Evolutionary conservation across 1,140 invertebrate genomes (phyloP).

Genomic region (Drosophila sp.): DNA sequence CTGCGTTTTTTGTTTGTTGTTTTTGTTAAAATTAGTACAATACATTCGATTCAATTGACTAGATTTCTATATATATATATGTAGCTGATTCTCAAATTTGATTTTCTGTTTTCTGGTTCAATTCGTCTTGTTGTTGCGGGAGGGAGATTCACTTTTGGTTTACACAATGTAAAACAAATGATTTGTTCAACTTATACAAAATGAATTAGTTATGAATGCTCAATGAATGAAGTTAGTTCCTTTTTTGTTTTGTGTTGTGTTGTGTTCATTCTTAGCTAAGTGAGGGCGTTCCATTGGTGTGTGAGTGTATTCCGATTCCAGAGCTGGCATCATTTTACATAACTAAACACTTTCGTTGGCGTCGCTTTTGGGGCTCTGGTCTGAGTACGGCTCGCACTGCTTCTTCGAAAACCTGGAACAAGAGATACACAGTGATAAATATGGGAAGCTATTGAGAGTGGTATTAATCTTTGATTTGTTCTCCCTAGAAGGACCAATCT

Average conservation of each 20-base stretch:
- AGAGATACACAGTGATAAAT: no score
- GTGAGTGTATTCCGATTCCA: constrained; percentile 27
- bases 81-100: constrained; percentile 63
- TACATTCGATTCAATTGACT: constrained; percentile 81
- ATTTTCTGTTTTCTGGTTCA: constrained; percentile 43
- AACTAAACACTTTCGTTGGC: constrained; percentile 95
- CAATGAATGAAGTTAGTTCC: constrained; percentile 52
- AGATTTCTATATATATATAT: constrained; percentile 69
- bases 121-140: constrained; percentile 52
- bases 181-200: constrained; percentile 53
- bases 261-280: constrained; percentile 50
- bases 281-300: constrained; percentile 52
- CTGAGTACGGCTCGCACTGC: constrained; percentile 96
- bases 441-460: no score
- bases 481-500: no score
- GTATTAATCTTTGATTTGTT: no score
- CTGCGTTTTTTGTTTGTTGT: constrained; percentile 24
- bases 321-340: constrained; percentile 86
- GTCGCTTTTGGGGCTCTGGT: constrained; percentile 95
- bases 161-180: constrained; percentile 39
- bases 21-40: constrained; percentile 67
- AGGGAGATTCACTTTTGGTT: constrained; percentile 54
- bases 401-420: constrained; percentile 95
- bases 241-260: constrained; percentile 24
- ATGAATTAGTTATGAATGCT: constrained; percentile 50